A percentile compares a stretch with the other conserved stretches of the same genome.
phyloP scores from a whole-genome alignment of 2,888 invertebrate genomes.

The Dasypolia templi region DNA sequence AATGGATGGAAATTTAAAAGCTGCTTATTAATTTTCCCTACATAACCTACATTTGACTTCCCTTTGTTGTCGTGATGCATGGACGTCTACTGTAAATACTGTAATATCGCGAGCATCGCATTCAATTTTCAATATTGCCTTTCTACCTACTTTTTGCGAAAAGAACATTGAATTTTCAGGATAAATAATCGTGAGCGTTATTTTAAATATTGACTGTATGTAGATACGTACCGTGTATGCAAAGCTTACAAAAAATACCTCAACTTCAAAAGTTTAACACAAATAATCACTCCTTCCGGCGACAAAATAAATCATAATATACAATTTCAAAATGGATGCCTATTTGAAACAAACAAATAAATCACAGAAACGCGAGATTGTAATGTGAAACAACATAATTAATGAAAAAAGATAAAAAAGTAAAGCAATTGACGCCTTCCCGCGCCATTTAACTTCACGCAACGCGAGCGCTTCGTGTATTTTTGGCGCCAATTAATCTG shows the following conservation, averaged over 20 bases:
- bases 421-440: conserved; percentile 80
- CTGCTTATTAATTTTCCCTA: no score
- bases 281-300: conserved; percentile 50
- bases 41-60: no score
- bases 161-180: neutral
- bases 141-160: neutral
- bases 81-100: no score
- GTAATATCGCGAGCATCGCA: no score
- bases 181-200: neutral
- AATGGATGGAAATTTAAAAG: no score
- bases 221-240: conserved; percentile 2
- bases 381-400: conserved; percentile 70
- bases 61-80: no score
- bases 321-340: conserved; percentile 57
- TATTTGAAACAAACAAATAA: conserved; percentile 69
- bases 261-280: conserved; percentile 20
- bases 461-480: conserved; percentile 75
- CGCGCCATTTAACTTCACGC: conserved; percentile 83
- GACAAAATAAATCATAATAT: conserved; percentile 56
- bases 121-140: no score
- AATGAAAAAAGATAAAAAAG: conserved; percentile 75
- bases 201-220: no score
- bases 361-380: conserved; percentile 76
- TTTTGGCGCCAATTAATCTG: conserved; percentile 82
- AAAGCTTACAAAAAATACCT: conserved; percentile 23